These are phyloP conservation scores for Notarius lentiginosus DNA, from an alignment of 2,113 vertebrate species.

Conservation along the genomic window DNA sequence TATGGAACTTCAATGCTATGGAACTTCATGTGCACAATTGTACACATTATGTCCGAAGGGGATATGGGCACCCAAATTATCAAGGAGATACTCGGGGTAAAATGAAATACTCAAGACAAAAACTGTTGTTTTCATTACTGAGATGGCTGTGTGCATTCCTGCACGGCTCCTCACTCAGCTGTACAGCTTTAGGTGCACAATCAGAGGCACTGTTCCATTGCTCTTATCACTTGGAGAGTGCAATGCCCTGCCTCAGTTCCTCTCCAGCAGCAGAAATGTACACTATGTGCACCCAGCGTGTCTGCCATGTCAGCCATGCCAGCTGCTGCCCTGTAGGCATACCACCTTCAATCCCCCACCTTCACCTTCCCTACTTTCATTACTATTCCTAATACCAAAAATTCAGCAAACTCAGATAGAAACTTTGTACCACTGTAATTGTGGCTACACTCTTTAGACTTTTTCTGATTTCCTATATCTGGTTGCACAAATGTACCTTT, in stretches of 20 bases:
- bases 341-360: not conserved
- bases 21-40: no score
- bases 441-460: not conserved
- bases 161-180: conserved; percentile 61
- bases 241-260: conserved; percentile 60
- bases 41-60: no score
- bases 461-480: not conserved
- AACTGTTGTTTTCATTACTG: conserved; percentile 57
- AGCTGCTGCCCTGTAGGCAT: conserved; percentile 40
- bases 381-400: not conserved
- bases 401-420: not conserved
- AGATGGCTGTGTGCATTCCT: conserved; percentile 60
- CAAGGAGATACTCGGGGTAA: conserved; percentile 22
- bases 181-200: conserved; percentile 56
- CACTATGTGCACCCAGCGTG: conserved; percentile 69
- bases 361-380: conserved; percentile 1
- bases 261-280: conserved; percentile 70
- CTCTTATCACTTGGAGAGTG: conserved; percentile 65
- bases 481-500: not conserved
- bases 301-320: conserved; percentile 59
- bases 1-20: no score
- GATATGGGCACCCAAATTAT: conserved; percentile 12
- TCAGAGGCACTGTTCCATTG: conserved; percentile 65
- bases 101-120: conserved; percentile 30
- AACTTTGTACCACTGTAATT: not conserved